Evolutionary conservation across 2,113 vertebrate species (phyloP), one percentile per base, ranked within the genome.

Genomic region (Lophura nycthemera): DNA sequence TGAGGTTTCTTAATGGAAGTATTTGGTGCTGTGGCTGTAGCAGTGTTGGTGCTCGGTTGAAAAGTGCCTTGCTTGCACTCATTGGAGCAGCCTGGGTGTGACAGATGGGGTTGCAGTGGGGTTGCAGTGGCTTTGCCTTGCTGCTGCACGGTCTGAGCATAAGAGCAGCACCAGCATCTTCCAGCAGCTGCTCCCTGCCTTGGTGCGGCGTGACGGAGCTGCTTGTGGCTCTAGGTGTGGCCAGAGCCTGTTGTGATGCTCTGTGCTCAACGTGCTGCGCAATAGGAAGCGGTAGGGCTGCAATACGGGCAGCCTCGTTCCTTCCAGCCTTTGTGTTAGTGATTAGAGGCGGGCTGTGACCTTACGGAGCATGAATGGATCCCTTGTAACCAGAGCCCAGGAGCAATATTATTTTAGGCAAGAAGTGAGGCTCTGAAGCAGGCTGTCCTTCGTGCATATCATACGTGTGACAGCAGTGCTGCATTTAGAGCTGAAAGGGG

Each of bases 401-500:
- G 25, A 85, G 73, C 7, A 54, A 9, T 69, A 75, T 86, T 90
- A 91, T 95, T 96, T 95, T 77, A 64, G 80, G 94, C 89, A 71
- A 76, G 91, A 80, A 77, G 84, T 63, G 45, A 63, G 56, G 63
- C 75, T 93, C 83, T 47, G 83, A 63, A 78, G 78, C 86, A 34
- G 86, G n/a, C 56, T 47, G 52, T 48, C 18, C 80, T 74, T 83
- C 63, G 42, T 69, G 19, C 88, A 30, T 92, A 56, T 80, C 91
- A 69, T 8, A 17, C 7, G 0, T 91, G 60, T 97, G 95, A 95
- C 86, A 86, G 91, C 93, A 92, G 96, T 93, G 92, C 95, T 95
- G 95, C 92, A n/a, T 95, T 95, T 96, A 82, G 94, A 91, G 94
- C 82, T 66, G 73, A 73, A 78, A 90, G 94, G n/a, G 86, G 73